Evolutionary conservation across 2,797 vertebrate species (phyloP), one percentile per base, ranked within the genome.

Genomic region (Malacoctenus gilli): DNA sequence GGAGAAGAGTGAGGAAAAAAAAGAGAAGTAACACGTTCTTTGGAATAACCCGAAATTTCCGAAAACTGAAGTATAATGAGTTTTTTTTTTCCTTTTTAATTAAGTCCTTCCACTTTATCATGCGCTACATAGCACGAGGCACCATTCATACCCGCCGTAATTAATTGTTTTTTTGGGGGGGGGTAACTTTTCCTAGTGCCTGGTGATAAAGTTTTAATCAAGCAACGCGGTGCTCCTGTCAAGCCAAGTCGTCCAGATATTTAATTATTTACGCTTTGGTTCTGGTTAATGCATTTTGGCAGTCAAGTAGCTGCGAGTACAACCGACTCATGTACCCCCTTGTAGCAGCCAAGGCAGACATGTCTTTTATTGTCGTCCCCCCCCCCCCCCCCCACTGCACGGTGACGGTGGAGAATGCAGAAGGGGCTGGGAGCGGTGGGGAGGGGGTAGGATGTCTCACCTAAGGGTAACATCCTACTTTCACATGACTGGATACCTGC

Each of bases 31-130:
- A 32, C 41, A 59, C 59, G 72, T 81, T 81, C 53, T 85, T 85
- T 80, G 75, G 38, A 65, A 86, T 1, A 88, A 78, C 41, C 63
- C 63, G 32, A 49, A 88, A 87, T 82, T 84, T 83, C 64, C 79
- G 48, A 81, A 85, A 90, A 87, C 65, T 38, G 71, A 64, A 54
- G 49, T 58, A 67, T 84, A 82, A 85, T 80, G 67, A 75, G 59
- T 83, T 87, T 87, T 91, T n/a, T n/a, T n/a, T n/a, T n/a, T n/a
- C n/a, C n/a, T n/a, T n/a, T 28, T 91, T 89, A 89, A 92, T 92
- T 89, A 90, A 89, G 82, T 85, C 68, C 62, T 7, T 68, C 69
- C 46, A 64, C 66, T 89, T 88, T 88, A 87, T 90, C 51, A n/a
- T 80, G 71, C 88, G 87, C 83, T 80, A 83, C 80, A 85, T 76